Percentiles rank a stretch among this genome's conserved stretches.
Evolutionary conservation across 1,140 invertebrate species (phyloP).

Genomic region (Lineus longissimus): DNA sequence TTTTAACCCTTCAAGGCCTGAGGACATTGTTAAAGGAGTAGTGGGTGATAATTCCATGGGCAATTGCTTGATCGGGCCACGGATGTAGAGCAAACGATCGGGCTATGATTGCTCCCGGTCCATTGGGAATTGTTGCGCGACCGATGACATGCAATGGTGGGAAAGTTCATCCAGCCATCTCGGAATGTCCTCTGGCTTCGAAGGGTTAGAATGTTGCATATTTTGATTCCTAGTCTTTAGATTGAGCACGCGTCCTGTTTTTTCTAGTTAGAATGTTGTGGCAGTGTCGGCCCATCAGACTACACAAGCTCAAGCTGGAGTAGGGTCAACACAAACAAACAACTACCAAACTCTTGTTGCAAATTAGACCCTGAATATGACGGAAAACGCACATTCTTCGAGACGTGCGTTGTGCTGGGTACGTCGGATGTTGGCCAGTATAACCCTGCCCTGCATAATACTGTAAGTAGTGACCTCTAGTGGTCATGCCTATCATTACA

Average conservation of each 20-base stretch:
- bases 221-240: neutral
- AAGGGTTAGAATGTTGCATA: neutral
- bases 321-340: slow-evolving; percentile 1
- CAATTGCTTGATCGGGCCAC: too few species aligned
- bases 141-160: too few species aligned
- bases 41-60: too few species aligned
- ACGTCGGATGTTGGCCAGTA: neutral
- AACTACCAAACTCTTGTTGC: neutral
- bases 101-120: too few species aligned
- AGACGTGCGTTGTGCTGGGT: neutral
- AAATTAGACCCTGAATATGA: neutral
- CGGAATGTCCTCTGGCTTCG: too few species aligned
- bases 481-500: too few species aligned
- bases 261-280: slow-evolving; percentile 12
- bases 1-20: too few species aligned
- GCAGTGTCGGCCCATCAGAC: neutral
- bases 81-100: too few species aligned
- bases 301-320: slow-evolving; percentile 1
- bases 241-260: too few species aligned
- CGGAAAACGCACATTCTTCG: neutral
- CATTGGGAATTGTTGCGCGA: too few species aligned
- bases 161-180: too few species aligned
- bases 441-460: neutral
- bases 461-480: neutral
- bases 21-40: too few species aligned